Evolutionary conservation across 2,797 vertebrate species (phyloP).

Genomic region (Ispidina lecontei): DNA sequence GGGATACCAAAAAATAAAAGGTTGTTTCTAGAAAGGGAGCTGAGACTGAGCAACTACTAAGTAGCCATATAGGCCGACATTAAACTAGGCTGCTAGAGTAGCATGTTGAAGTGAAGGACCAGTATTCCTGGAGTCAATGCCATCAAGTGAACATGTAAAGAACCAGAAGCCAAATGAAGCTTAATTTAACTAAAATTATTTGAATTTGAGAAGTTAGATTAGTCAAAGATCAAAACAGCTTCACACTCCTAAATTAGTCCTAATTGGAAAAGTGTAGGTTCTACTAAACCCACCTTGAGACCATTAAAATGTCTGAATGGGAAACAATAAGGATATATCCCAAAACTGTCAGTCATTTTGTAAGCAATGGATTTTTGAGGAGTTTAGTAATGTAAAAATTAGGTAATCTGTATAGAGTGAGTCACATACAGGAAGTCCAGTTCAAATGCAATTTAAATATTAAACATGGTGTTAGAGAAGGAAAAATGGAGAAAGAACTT

Average conservation of each 20-base stretch:
- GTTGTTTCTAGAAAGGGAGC: neutral
- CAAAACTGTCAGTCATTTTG: neutral
- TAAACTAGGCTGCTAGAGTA: neutral
- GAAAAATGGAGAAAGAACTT: neutral
- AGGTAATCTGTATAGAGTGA: neutral
- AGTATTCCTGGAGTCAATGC: neutral
- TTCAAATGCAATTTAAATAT: constrained; percentile 1
- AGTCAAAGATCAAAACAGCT: constrained; percentile 16
- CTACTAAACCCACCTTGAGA: neutral
- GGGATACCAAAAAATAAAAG: neutral
- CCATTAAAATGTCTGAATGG: neutral
- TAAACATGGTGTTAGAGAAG: neutral
- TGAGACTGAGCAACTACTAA: neutral
- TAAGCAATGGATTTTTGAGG: neutral
- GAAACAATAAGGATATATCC: neutral
- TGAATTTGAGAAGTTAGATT: neutral
- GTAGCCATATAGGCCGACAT: neutral
- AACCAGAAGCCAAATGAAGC: neutral
- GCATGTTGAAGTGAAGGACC: neutral
- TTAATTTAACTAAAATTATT: neutral
- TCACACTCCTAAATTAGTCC: neutral
- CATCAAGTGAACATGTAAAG: neutral
- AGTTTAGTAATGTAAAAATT: neutral
- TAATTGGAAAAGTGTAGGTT: neutral
- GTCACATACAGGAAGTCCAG: neutral